Conservation (phyloP, 2,797 vertebrate species). For the Megalops cyprinoides region DNA sequence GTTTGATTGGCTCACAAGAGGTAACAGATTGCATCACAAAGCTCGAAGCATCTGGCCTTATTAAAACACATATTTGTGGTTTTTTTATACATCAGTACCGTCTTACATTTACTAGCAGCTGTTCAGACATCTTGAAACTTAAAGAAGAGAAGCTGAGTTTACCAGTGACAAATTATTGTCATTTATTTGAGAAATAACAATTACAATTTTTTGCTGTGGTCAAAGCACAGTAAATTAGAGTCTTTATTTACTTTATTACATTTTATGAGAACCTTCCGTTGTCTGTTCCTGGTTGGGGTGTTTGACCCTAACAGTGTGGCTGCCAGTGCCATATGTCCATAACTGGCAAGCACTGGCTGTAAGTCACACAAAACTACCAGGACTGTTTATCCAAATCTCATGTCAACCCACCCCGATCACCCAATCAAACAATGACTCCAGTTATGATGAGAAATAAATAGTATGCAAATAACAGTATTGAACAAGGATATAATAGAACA, state of each 20-base stretch:
- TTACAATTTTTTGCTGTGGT: not conserved
- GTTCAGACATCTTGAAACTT: not conserved
- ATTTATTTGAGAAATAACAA: not conserved
- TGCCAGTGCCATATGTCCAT: not conserved
- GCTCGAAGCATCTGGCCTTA: constrained; percentile 1
- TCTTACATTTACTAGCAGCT: not conserved
- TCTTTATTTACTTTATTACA: not conserved
- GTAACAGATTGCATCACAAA: constrained; percentile 1
- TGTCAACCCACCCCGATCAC: not conserved
- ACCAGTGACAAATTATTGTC: constrained; percentile 15
- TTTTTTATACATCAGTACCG: not conserved
- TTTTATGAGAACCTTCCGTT: not conserved
- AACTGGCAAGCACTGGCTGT: not conserved
- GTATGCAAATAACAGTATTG: not conserved
- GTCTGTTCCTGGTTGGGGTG: not conserved
- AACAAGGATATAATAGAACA: not conserved
- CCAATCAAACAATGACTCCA: constrained; percentile 4
- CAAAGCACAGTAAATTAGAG: not conserved
- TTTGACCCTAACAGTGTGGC: not conserved
- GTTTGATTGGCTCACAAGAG: constrained; percentile 6
- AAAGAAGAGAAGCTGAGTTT: not conserved
- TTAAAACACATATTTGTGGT: not conserved
- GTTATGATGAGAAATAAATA: not conserved
- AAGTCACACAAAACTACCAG: not conserved
- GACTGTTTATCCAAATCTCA: constrained; percentile 11